Conservation (phyloP, 2,888 invertebrate genomes). For the Eupithecia subumbrata region DNA sequence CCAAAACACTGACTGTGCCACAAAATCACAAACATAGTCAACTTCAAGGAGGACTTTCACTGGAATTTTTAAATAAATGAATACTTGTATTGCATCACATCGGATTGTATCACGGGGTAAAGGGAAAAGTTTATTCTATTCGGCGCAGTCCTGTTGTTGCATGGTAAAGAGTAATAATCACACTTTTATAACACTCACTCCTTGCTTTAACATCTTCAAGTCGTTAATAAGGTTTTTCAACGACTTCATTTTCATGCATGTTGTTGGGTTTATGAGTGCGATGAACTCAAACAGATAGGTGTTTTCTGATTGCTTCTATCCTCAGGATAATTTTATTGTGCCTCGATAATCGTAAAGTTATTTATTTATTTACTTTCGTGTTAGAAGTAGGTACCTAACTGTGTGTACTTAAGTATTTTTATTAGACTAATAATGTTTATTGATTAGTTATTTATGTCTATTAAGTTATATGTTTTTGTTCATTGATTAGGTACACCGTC, state of each 20-base stretch:
- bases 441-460: neutral
- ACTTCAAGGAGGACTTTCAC: no score
- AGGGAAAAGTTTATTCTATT: constrained; percentile 53
- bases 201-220: constrained; percentile 48
- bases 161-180: constrained; percentile 54
- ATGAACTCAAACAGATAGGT: constrained; percentile 27
- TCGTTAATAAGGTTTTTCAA: constrained; percentile 43
- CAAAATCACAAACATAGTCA: neutral
- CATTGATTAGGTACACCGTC: no score
- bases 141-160: constrained; percentile 51
- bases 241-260: constrained; percentile 41
- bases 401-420: neutral
- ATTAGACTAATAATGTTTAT: no score
- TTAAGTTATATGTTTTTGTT: no score
- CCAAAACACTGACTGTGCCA: neutral
- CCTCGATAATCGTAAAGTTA: constrained; percentile 9
- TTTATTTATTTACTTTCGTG: constrained; percentile 6
- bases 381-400: neutral
- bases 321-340: constrained; percentile 10
- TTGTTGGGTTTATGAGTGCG: constrained; percentile 30
- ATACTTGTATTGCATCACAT: neutral
- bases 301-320: neutral
- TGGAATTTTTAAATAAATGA: neutral
- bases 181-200: constrained; percentile 49
- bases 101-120: constrained; percentile 6